Conservation (phyloP, 2,797 vertebrate genomes). For the Anniella stebbinsi region DNA sequence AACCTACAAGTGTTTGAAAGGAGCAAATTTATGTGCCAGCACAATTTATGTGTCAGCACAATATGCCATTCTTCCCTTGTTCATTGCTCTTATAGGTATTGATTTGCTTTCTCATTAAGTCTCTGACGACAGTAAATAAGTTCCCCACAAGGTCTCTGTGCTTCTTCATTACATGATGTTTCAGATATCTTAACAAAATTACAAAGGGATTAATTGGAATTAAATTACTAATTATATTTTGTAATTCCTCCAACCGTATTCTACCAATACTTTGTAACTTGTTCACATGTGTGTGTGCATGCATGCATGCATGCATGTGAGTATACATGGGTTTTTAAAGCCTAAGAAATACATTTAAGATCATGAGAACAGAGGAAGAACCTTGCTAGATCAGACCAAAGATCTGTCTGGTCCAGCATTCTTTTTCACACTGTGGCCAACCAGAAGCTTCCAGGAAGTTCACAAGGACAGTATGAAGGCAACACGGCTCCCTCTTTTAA, state of each 20-base stretch:
- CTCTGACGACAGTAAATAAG: not conserved
- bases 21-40: no score
- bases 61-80: not conserved
- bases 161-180: constrained; percentile 1
- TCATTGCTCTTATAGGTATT: not conserved
- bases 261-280: not conserved
- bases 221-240: not conserved
- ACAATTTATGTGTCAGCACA: not conserved
- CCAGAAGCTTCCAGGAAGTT: not conserved
- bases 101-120: constrained; percentile 10
- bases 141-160: not conserved
- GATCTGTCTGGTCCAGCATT: not conserved
- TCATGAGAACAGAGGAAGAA: not conserved
- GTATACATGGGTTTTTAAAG: not conserved
- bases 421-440: not conserved
- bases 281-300: not conserved
- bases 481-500: not conserved
- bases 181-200: not conserved
- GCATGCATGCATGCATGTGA: not conserved
- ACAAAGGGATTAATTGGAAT: not conserved
- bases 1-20: not conserved
- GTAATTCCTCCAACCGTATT: not conserved
- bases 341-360: not conserved
- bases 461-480: not conserved
- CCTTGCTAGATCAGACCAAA: no score